A percentile compares a stretch with the other conserved stretches of the same genome.
Conservation (phyloP, 2,797 vertebrate species). For the Ptychobarbus kaznakovi region DNA sequence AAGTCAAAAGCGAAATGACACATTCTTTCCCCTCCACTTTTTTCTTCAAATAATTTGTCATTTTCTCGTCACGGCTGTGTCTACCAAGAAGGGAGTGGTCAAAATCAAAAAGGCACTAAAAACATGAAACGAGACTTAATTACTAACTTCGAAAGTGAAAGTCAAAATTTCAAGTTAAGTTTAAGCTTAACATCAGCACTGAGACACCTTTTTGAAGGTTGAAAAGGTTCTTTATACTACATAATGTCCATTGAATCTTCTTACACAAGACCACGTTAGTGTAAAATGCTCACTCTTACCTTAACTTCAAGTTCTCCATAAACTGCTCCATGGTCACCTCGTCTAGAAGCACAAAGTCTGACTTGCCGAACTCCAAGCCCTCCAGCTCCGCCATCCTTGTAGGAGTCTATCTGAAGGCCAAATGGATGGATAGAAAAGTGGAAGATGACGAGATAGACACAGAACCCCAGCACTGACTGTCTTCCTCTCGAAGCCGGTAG, state of each 20-base stretch:
- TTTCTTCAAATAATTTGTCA: neutral
- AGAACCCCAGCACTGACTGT: constrained; percentile 67
- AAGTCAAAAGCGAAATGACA: constrained; percentile 45
- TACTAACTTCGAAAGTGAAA: neutral
- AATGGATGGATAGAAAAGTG: constrained; percentile 53
- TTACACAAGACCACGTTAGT: neutral
- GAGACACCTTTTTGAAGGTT: neutral
- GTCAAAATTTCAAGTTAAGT: neutral
- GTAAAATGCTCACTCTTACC: constrained; percentile 73
- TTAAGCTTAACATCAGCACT: neutral
- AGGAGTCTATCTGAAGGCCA: constrained; percentile 9
- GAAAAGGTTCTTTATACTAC: neutral
- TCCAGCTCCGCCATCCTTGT: constrained; percentile 88
- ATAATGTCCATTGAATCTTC: neutral
- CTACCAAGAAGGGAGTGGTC: constrained; percentile 41
- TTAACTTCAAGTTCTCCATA: constrained; percentile 89
- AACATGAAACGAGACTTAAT: neutral
- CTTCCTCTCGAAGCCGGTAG: constrained; percentile 45
- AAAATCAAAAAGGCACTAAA: constrained; percentile 3
- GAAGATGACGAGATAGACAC: constrained; percentile 61
- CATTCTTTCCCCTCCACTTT: constrained; percentile 39
- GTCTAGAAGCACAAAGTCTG: constrained; percentile 92
- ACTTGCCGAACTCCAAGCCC: constrained; percentile 88
- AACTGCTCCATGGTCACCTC: constrained; percentile 94
- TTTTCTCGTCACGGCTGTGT: neutral